Evolutionary conservation across 2,888 invertebrate genomes (phyloP), one percentile per base, ranked within the genome.

Genomic region (Leuctra nigra): DNA sequence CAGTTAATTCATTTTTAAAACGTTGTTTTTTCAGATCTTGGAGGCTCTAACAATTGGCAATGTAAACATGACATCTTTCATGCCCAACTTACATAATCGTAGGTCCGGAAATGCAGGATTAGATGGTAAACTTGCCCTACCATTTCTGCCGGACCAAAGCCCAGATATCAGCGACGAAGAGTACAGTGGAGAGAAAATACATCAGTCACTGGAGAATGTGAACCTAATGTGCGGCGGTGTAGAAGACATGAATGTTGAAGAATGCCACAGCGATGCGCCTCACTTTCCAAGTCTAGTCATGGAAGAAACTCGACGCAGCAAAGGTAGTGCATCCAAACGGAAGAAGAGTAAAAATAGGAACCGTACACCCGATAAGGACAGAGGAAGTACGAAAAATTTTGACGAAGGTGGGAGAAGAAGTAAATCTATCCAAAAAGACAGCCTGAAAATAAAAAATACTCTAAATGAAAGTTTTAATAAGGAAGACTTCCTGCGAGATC

Each of bases 21-120:
- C n/a, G n/a, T n/a, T n/a, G n/a, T n/a, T n/a, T n/a, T 38, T 53
- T 33, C 55, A 61, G 60, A 58, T 61, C 16, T 38, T 61, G 46
- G 48, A 53, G 14, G 54, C 60, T 14, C 18, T 60, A 23, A 70
- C 80, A 0, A 79, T 79, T 24, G 78, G 76, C 57, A 68, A 69
- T 18, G 63, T 70, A 1, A 77, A 78, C 57, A 75, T 78, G 39
- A 77, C 77, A 46, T 73, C 77, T 50, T 75, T 81, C 38, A 77
- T 80, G 57, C 79, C 79, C 1, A 79, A 79, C 64, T 70, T 79
- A 46, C 54, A 29, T 65, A 76, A 75, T 55, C 69, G 79, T 53
- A 69, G 80, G 47, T 69, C 74, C 1, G 79, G 72, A 0, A 73
- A 70, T 46, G 75, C 74, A 1, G 77, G 78, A 1, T 63, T 79